Conservation (phyloP, 2,888 invertebrate genomes). For the Eristalis pertinax region DNA sequence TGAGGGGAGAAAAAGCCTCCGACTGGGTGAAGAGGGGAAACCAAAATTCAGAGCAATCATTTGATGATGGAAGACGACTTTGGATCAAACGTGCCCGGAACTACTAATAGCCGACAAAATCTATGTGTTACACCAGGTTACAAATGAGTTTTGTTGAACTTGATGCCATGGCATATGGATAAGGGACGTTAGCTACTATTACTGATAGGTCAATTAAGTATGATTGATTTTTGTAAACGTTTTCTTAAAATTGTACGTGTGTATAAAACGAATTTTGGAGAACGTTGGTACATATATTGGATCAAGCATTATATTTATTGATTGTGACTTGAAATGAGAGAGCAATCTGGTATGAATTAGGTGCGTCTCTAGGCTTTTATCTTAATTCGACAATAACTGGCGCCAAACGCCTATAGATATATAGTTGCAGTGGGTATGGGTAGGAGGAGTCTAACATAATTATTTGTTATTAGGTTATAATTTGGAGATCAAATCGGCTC, state of each 20-base stretch:
- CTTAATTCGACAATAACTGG: too few species aligned
- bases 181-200: background rate
- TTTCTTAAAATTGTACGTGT: background rate
- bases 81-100: conserved; percentile 13
- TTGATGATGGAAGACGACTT: conserved; percentile 32
- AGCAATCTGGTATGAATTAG: too few species aligned
- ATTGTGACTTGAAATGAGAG: too few species aligned
- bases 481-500: too few species aligned
- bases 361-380: too few species aligned
- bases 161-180: background rate
- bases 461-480: too few species aligned
- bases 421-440: too few species aligned
- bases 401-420: too few species aligned
- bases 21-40: conserved; percentile 7
- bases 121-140: background rate
- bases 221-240: background rate
- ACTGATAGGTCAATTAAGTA: background rate
- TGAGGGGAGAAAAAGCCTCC: conserved; percentile 25
- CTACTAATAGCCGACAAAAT: conserved; percentile 11
- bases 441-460: too few species aligned
- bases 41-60: conserved; percentile 16
- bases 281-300: too few species aligned
- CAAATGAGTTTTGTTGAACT: background rate
- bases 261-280: background rate
- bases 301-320: too few species aligned